Conservation (phyloP, 2,888 invertebrate genomes). For the Drosophila kambysellisi region DNA sequence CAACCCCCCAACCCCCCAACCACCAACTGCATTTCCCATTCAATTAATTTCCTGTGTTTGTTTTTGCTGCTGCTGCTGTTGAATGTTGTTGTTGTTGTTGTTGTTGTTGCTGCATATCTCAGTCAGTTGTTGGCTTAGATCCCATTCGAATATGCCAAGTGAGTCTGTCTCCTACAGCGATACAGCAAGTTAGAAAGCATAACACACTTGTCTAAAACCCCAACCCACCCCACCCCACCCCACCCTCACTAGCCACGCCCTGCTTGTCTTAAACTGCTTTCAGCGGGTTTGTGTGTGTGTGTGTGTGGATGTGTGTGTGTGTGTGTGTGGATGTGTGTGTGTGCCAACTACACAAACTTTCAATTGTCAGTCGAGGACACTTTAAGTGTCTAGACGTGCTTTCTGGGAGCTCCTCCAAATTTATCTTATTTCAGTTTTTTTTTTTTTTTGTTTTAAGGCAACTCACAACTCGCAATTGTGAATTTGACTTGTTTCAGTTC, state of each 20-base stretch:
- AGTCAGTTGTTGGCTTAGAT: slow-evolving; percentile 22
- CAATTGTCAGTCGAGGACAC: slow-evolving; percentile 29
- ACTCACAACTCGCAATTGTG: slow-evolving; percentile 18
- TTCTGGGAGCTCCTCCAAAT: not conserved
- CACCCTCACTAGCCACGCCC: not conserved
- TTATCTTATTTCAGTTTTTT: not conserved
- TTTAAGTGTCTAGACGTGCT: slow-evolving; percentile 20
- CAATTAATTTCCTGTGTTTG: slow-evolving; percentile 26
- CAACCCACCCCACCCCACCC: too few species aligned
- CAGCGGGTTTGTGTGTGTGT: not conserved
- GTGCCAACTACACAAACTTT: slow-evolving; percentile 14
- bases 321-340: not conserved
- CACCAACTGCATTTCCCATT: slow-evolving; percentile 15
- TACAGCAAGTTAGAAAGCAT: slow-evolving; percentile 34
- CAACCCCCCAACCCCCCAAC: not conserved
- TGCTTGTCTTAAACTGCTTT: not conserved
- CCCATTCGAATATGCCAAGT: slow-evolving; percentile 14
- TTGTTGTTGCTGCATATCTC: not conserved
- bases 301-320: slow-evolving; percentile 5
- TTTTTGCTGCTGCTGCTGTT: slow-evolving; percentile 1
- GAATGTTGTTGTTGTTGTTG: slow-evolving; percentile 1
- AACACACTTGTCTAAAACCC: slow-evolving; percentile 2
- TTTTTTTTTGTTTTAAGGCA: not conserved
- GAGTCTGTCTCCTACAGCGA: slow-evolving; percentile 14
- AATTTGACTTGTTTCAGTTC: slow-evolving; percentile 38